Evolutionary conservation across 2,888 invertebrate species (phyloP).

Genomic region (Tortrix viridana): DNA sequence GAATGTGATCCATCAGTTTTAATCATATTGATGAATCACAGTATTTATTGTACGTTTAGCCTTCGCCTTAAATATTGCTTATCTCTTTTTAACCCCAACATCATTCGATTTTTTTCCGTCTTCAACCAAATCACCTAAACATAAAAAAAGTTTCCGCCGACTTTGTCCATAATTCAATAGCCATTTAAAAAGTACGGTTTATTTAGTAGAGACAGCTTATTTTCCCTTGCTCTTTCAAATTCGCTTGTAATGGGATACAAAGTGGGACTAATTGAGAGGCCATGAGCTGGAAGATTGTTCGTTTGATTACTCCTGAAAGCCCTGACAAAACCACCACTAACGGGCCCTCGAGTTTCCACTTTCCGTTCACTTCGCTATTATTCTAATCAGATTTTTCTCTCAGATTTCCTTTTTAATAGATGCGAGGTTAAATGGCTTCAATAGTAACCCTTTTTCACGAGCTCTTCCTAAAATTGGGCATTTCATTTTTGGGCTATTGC

Average conservation of each 20-base stretch:
- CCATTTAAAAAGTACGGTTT: slow-evolving; percentile 27
- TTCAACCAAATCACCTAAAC: slow-evolving; percentile 8
- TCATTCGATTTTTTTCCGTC: background rate
- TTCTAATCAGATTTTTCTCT: slow-evolving; percentile 33
- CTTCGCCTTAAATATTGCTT: too few relatives aligned
- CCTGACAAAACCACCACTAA: slow-evolving; percentile 36
- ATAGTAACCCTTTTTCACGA: slow-evolving; percentile 15
- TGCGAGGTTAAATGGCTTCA: slow-evolving; percentile 15
- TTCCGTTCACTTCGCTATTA: slow-evolving; percentile 20
- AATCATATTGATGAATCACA: too few relatives aligned
- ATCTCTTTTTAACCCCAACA: too few relatives aligned
- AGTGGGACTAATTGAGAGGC: slow-evolving; percentile 58
- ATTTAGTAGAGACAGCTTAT: slow-evolving; percentile 35
- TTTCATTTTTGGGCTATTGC: too few relatives aligned
- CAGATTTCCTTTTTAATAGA: slow-evolving; percentile 29
- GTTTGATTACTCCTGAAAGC: slow-evolving; percentile 60
- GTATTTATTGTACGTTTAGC: too few relatives aligned
- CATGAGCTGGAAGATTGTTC: slow-evolving; percentile 60
- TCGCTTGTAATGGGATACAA: slow-evolving; percentile 60
- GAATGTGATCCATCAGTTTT: too few relatives aligned
- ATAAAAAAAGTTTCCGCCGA: slow-evolving; percentile 19
- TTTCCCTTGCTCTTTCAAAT: slow-evolving; percentile 49
- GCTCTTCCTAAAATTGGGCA: too few relatives aligned
- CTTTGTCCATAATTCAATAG: slow-evolving; percentile 20
- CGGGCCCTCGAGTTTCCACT: slow-evolving; percentile 21